Percentiles rank a stretch among this genome's conserved stretches.
Conservation (phyloP, 2,113 vertebrate species). For the Oenanthe melanoleuca region DNA sequence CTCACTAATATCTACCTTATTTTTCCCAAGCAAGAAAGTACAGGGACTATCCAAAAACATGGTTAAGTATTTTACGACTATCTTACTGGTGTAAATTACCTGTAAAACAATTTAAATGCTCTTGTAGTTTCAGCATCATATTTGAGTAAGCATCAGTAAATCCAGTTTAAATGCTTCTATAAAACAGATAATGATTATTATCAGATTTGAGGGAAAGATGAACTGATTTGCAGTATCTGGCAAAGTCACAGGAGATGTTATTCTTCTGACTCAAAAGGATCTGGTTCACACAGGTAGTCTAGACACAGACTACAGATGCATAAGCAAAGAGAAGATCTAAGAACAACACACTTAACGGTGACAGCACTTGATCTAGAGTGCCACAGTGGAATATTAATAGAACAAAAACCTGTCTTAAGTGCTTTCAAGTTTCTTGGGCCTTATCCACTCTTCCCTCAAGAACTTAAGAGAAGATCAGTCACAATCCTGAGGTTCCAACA, state of each 20-base stretch:
- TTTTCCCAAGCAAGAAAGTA: neutral
- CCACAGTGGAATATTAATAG: neutral
- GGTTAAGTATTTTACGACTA: neutral
- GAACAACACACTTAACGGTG: neutral
- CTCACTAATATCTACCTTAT: neutral
- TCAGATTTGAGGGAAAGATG: neutral
- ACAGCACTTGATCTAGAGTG: neutral
- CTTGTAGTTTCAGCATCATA: neutral
- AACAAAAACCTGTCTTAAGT: neutral
- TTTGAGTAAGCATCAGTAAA: neutral
- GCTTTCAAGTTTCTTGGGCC: neutral
- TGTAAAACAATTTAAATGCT: neutral
- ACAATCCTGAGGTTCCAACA: neutral
- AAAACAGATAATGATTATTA: neutral
- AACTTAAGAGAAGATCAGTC: neutral
- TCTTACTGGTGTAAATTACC: neutral
- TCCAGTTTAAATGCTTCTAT: neutral
- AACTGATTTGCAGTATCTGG: neutral
- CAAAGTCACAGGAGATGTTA: neutral
- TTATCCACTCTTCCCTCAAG: neutral
- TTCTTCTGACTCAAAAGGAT: neutral
- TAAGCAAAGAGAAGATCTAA: conserved; percentile 3
- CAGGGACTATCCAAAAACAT: neutral
- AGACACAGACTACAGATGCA: fast-evolving
- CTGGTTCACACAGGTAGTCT: neutral